Evolutionary conservation across 1,140 invertebrate species (phyloP), one percentile per base, ranked within the genome.

Genomic region (Drosophila ohnishii): DNA sequence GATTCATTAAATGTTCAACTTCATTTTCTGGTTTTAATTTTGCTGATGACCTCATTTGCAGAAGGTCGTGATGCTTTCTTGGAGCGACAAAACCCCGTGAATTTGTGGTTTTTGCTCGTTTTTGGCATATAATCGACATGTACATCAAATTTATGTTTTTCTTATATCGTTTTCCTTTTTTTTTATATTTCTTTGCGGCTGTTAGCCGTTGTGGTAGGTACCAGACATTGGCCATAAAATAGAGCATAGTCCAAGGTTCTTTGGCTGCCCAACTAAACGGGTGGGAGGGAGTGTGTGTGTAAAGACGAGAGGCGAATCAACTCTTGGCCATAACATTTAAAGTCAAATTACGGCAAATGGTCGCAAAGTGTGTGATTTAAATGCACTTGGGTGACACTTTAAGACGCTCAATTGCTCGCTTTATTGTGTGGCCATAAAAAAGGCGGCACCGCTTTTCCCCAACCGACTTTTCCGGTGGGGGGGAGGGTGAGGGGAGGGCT

Each of bases 331-430:
- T 88, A 88, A 88, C 84, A 88, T 88, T 88, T 88, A 88, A 88
- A 88, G 84, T 88, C 84, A 88, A 88, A 88, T 88, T 88, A 88
- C 85, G 85, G 84, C 84, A 88, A 88, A 88, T 88, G 84, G 84
- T 88, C 84, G 84, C 84, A 88, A 88, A 88, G 84, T 88, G 84
- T 88, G 84, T 88, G 84, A 88, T 88, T 88, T 88, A 88, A 88
- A 88, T 88, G 84, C 84, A 88, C 84, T 88, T 88, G 84, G 77
- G 84, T 80, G 84, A 88, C 84, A 88, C 84, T 88, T 88, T 88
- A 88, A 88, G 84, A 84, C 84, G 84, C 85, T 88, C 85, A 88
- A 88, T 88, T 88, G 84, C 84, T 88, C 80, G 84, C 80, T 88
- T 88, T 88, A 88, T 88, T 88, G 84, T 87, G 77, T 30, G 85